phyloP scores from a whole-genome alignment of 2,888 invertebrate genomes.

The Hydraecia micacea region DNA sequence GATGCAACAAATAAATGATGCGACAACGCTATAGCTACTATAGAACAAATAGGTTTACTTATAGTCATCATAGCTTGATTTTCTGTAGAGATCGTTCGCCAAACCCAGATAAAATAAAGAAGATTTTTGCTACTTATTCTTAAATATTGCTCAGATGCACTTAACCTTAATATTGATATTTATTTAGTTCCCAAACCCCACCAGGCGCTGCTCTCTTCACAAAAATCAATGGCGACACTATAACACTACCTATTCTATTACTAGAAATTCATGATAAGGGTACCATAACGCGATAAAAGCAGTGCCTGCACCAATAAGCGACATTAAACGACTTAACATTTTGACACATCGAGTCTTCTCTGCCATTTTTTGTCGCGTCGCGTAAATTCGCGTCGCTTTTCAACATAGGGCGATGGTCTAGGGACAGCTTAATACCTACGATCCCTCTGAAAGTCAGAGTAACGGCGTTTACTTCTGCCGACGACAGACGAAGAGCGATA shows the following conservation, averaged over 20 bases:
- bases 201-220: background rate
- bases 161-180: background rate
- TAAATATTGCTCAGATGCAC: background rate
- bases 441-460: constrained; percentile 47
- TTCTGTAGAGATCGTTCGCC: background rate
- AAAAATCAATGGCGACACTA: background rate
- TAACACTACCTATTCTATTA: constrained; percentile 16
- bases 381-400: background rate
- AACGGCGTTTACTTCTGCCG: constrained; percentile 62
- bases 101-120: background rate
- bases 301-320: constrained; percentile 23
- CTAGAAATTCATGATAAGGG: constrained; percentile 37
- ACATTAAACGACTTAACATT: constrained; percentile 22
- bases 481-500: constrained; percentile 58
- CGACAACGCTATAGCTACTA: background rate
- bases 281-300: constrained; percentile 40
- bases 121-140: background rate
- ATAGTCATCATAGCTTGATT: too few species aligned
- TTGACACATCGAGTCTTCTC: constrained; percentile 16
- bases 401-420: constrained; percentile 8
- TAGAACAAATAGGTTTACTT: background rate
- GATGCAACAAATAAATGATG: background rate
- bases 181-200: background rate
- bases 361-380: constrained; percentile 7
- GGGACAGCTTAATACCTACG: constrained; percentile 47